These are phyloP conservation scores for Cyanoramphus novaezelandiae DNA, from an alignment of 2,113 vertebrate species.

Conservation along the genomic window DNA sequence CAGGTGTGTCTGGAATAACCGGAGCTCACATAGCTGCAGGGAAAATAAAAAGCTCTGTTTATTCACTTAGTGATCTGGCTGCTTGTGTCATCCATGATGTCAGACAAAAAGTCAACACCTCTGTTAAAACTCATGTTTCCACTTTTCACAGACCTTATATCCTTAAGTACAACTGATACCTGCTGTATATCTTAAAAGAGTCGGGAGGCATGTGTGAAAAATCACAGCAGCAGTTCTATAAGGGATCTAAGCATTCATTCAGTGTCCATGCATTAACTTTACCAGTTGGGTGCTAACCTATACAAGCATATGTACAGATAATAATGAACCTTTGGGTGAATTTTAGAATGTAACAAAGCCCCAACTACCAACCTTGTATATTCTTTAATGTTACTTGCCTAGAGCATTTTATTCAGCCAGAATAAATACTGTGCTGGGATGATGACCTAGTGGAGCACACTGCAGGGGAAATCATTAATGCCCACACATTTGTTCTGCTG, in stretches of 20 bases:
- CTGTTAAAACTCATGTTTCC: constrained; percentile 23
- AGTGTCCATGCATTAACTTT: neutral
- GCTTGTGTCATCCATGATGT: neutral
- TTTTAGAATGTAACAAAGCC: neutral
- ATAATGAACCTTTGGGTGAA: neutral
- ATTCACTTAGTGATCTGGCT: constrained; percentile 29
- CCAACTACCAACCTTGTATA: neutral
- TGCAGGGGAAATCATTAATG: constrained; percentile 42
- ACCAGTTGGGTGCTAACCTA: neutral
- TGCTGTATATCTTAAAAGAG: constrained; percentile 20
- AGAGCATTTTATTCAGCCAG: constrained; percentile 31
- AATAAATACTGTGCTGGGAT: constrained; percentile 41
- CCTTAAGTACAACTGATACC: constrained; percentile 1
- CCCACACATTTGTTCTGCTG: neutral
- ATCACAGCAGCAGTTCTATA: neutral
- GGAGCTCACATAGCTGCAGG: neutral
- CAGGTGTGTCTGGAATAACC: constrained; percentile 26
- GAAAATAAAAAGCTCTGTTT: constrained; percentile 20
- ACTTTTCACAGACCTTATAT: neutral
- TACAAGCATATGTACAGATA: neutral
- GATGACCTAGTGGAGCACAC: neutral
- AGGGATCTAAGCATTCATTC: neutral
- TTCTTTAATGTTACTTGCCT: constrained; percentile 10
- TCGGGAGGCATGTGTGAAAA: neutral
- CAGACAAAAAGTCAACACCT: constrained; percentile 19